Percentiles rank a stretch among this genome's conserved stretches.
phyloP scores from a whole-genome alignment of 2,888 invertebrate species.

The Temnothorax rugatulus region DNA sequence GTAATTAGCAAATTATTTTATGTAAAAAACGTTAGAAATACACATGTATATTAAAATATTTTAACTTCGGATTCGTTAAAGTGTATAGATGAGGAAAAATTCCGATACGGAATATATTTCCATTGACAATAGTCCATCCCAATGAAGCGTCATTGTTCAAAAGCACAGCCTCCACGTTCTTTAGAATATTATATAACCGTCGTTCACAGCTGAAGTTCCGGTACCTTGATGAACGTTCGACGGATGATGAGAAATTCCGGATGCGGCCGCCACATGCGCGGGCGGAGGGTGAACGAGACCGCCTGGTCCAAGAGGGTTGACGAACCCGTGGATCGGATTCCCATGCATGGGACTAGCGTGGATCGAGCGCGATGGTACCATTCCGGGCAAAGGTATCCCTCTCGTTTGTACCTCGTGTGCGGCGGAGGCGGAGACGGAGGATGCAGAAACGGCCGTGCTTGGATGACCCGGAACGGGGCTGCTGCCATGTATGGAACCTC shows the following conservation, averaged over 20 bases:
- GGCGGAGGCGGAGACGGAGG: conserved; percentile 60
- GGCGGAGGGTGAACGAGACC: conserved; percentile 78
- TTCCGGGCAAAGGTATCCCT: conserved; percentile 84
- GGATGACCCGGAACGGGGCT: conserved; percentile 76
- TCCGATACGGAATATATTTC: neutral
- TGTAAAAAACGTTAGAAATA: neutral
- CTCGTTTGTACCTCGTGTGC: conserved; percentile 80
- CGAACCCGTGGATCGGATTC: conserved; percentile 83
- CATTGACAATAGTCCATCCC: neutral
- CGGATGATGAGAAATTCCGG: conserved; percentile 80
- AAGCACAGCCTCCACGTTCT: conserved; percentile 60
- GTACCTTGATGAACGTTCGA: conserved; percentile 80
- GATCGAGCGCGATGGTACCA: conserved; percentile 80
- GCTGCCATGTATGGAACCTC: conserved; percentile 77
- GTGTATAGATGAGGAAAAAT: neutral
- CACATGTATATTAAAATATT: neutral
- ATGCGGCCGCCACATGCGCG: conserved; percentile 69
- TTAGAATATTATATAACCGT: conserved; percentile 35
- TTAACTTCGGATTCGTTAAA: neutral
- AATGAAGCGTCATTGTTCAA: conserved; percentile 11
- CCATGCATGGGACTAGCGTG: conserved; percentile 78
- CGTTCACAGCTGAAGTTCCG: conserved; percentile 13
- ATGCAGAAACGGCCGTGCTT: conserved; percentile 64
- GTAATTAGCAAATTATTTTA: neutral
- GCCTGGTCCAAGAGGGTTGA: conserved; percentile 83